These are phyloP conservation scores for Tetragonula clypearis DNA, from an alignment of 1,140 invertebrate species.

Conservation along the genomic window DNA sequence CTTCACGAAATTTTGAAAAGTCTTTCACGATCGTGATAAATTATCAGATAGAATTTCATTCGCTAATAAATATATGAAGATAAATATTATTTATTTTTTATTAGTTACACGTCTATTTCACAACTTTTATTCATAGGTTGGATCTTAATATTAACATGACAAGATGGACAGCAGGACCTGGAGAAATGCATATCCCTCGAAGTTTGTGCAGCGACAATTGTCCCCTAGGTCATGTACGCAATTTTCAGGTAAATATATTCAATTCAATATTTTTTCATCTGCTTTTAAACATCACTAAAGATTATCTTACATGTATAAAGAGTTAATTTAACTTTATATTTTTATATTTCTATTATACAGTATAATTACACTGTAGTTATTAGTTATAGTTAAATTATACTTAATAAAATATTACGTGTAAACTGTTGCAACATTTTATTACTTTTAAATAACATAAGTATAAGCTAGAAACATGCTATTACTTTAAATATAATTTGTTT, in stretches of 20 bases:
- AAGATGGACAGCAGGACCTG: constrained; percentile 74
- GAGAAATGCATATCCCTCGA: constrained; percentile 78
- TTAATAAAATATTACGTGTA: too few species aligned
- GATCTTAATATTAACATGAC: constrained; percentile 78
- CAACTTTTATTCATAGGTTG: constrained; percentile 68
- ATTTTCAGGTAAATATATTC: constrained; percentile 82
- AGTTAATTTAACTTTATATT: neutral
- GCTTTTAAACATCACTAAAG: neutral
- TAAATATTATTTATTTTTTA: neutral
- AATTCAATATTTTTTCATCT: neutral
- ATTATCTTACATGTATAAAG: neutral
- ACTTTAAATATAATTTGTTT: too few species aligned
- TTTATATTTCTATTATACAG: too few species aligned
- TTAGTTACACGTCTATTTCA: neutral
- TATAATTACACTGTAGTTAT: too few species aligned
- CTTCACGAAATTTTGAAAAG: neutral
- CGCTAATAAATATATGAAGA: neutral
- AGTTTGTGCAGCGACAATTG: constrained; percentile 87
- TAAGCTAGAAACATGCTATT: too few species aligned
- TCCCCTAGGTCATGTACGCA: constrained; percentile 84
- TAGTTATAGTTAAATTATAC: too few species aligned
- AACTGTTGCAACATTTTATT: too few species aligned
- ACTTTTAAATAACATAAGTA: too few species aligned
- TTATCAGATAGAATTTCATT: neutral
- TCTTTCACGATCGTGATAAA: neutral